Base-by-base conservation (phyloP, 1,140 invertebrate genomes). In the Eciton burchellii region DNA sequence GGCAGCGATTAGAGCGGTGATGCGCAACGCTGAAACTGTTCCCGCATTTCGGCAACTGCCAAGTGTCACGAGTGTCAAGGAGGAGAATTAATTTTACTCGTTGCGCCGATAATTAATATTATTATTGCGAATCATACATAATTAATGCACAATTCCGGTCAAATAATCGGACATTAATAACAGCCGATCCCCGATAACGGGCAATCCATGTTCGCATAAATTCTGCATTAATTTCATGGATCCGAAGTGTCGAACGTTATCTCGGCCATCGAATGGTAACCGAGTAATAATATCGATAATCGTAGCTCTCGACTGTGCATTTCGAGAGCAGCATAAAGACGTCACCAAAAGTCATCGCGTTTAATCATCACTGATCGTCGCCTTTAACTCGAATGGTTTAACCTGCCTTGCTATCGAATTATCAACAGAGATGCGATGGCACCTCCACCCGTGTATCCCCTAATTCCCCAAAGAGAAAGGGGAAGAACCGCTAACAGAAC, bases 71-170 rank as follows among this genome's bases (percentile, higher is more conserved):
- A 56, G 21, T 43, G 47, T 16, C 73, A 21, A 12, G 19, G 24
- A n/a, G 24, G 63, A 41, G 29, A 71, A 52, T n/a, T 68, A 79
- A 56, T 79, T 70, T 35, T 76, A 35, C 35, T 43, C 65, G 45
- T 26, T 68, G 26, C 45, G 24, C 68, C 21, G 35, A 59, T 56
- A 77, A 68, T 79, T 79, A 79, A 70, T 68, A 71, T 72, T 29
- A 26, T 73, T 81, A 81, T 60, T 73, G 54, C 77, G 49, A 73
- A 73, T 49, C 56, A 14, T 19, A 54, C 56, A 81, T 81, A 81
- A 81, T 81, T 81, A 81, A 81, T 79, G 60, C 63, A 35, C 35
- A 79, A 79, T 79, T 49, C 12, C 77, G 43, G 73, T 73, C 68
- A 45, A 81, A 73, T 81, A 81, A 60, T 60, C 43, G 68, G 16